Conservation (phyloP, 2,888 invertebrate genomes). For the Agapostemon virescens region DNA sequence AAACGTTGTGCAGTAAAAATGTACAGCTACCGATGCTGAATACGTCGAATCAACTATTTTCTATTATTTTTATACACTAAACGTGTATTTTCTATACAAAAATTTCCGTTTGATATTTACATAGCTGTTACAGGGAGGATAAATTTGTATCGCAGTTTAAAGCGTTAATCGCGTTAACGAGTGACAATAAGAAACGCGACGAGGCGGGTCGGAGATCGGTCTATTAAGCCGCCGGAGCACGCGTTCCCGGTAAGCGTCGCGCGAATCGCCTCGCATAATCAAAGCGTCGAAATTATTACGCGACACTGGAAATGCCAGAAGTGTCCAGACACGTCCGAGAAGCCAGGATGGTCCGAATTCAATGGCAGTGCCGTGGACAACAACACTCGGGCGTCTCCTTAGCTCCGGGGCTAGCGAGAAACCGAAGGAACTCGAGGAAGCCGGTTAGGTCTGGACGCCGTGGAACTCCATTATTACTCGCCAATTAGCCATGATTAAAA, state of each 20-base stretch:
- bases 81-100: no score
- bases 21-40: no score
- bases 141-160: no score
- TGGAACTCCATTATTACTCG: constrained; percentile 80
- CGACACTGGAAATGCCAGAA: constrained; percentile 54
- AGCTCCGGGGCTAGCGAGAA: constrained; percentile 66
- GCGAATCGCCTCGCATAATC: constrained; percentile 37
- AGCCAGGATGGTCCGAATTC: constrained; percentile 55
- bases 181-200: not conserved
- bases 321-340: constrained; percentile 49
- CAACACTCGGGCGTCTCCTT: constrained; percentile 45
- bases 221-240: not conserved
- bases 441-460: constrained; percentile 63
- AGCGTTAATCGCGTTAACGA: no score
- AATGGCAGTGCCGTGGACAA: constrained; percentile 55
- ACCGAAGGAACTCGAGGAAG: constrained; percentile 72
- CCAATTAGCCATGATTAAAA: constrained; percentile 80
- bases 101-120: no score
- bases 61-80: no score
- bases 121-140: no score
- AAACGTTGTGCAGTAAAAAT: no score
- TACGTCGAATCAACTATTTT: no score
- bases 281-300: constrained; percentile 52
- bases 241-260: not conserved
- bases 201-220: not conserved